Evolutionary conservation across 2,113 vertebrate genomes (phyloP).

Genomic region (Tiliqua scincoides): DNA sequence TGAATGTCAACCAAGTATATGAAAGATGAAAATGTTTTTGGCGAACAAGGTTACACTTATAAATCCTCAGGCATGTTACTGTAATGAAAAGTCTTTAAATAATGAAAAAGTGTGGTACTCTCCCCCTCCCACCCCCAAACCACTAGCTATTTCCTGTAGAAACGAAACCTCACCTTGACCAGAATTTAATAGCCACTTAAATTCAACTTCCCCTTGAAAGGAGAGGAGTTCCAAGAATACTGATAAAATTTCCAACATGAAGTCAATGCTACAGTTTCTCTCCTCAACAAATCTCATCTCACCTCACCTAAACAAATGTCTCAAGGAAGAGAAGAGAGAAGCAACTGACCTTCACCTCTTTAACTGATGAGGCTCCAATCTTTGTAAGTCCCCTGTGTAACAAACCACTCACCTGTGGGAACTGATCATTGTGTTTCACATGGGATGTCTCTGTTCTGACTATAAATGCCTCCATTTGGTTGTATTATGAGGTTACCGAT

Average conservation of each 20-base stretch:
- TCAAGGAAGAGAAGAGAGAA: not conserved
- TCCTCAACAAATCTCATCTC: not conserved
- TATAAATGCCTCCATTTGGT: not conserved
- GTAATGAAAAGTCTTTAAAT: not conserved
- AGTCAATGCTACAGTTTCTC: not conserved
- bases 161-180: not conserved
- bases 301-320: not conserved
- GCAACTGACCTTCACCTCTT: not conserved
- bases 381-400: not conserved
- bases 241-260: not conserved
- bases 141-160: not conserved
- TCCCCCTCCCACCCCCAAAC: not conserved
- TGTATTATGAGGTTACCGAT: not conserved
- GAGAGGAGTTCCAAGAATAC: not conserved
- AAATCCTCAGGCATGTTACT: not conserved
- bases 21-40: not conserved
- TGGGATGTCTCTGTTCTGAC: not conserved
- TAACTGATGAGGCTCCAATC: not conserved
- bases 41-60: not conserved
- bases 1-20: not conserved
- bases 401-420: not conserved
- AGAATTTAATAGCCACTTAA: constrained; percentile 8
- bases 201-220: not conserved
- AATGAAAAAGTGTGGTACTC: not conserved
- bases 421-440: not conserved